These are phyloP conservation scores for Zygogramma bicolorata DNA, from an alignment of 2,888 invertebrate species.

Conservation along the genomic window DNA sequence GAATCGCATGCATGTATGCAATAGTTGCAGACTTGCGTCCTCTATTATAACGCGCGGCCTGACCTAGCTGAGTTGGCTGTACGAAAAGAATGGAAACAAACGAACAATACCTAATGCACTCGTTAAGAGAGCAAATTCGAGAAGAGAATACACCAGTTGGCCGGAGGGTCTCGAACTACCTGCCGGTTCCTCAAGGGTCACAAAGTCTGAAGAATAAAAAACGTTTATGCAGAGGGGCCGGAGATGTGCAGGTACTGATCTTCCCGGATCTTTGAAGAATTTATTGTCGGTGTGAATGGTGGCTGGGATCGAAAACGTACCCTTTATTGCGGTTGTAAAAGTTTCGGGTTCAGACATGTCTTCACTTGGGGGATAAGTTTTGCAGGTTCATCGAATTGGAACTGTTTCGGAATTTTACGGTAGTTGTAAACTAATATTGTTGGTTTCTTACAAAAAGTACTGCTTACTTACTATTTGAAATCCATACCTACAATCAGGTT, in stretches of 20 bases:
- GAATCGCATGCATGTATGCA: neutral
- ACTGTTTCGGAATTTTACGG: neutral
- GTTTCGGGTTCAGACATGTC: neutral
- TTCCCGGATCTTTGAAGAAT: neutral
- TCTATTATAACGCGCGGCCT: no score
- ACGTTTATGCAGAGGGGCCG: neutral
- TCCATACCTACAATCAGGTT: no score
- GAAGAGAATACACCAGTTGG: neutral
- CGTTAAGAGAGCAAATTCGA: neutral
- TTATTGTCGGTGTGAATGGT: neutral
- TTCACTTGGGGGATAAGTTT: neutral
- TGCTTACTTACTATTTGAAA: no score
- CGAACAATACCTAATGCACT: neutral
- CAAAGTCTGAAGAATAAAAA: slow-evolving; percentile 1
- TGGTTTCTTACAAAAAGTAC: no score
- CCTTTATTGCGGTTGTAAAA: slow-evolving; percentile 1
- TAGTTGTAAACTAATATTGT: neutral
- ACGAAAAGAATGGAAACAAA: neutral
- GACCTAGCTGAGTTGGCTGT: neutral
- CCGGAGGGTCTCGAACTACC: neutral
- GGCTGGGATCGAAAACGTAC: neutral
- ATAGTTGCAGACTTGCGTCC: no score
- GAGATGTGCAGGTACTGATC: neutral
- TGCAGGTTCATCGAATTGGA: neutral
- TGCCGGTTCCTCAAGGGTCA: neutral